These are phyloP conservation scores for Prolemur simus DNA, from an alignment of 2,113 vertebrate species.

Conservation along the genomic window DNA sequence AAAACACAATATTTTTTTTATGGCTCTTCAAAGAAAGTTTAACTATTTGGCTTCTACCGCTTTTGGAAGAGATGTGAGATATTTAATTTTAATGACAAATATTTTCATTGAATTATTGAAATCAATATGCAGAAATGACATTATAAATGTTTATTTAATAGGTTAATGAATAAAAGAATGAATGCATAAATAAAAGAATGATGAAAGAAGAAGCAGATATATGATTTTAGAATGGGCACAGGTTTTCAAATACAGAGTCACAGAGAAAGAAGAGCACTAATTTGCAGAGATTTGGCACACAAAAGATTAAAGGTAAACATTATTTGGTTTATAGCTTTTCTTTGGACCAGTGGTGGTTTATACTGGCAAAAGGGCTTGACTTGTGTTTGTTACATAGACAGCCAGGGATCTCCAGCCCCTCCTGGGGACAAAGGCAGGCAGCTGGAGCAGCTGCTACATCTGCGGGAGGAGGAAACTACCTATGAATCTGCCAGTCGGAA, in stretches of 20 bases:
- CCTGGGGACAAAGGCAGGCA: too few relatives aligned
- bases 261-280: neutral
- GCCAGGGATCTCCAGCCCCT: too few relatives aligned
- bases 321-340: neutral
- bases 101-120: slow-evolving; percentile 55
- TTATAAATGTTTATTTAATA: slow-evolving; percentile 22
- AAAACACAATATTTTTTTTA: slow-evolving; percentile 27
- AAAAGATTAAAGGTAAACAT: neutral
- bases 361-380: neutral
- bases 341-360: neutral
- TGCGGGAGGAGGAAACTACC: too few relatives aligned
- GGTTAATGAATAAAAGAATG: neutral
- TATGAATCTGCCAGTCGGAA: too few relatives aligned
- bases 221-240: neutral
- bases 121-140: slow-evolving; percentile 16
- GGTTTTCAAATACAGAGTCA: neutral
- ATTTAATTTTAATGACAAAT: slow-evolving; percentile 20
- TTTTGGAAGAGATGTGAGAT: slow-evolving; percentile 14
- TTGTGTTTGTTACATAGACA: neutral
- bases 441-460: too few relatives aligned
- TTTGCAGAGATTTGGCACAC: neutral
- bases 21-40: slow-evolving; percentile 13
- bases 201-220: neutral
- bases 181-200: neutral
- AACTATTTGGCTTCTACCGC: neutral